A percentile compares a stretch with the other conserved stretches of the same genome.
These are phyloP conservation scores for Dasypogon diadema DNA, from an alignment of 2,888 invertebrate species.

Conservation along the genomic window DNA sequence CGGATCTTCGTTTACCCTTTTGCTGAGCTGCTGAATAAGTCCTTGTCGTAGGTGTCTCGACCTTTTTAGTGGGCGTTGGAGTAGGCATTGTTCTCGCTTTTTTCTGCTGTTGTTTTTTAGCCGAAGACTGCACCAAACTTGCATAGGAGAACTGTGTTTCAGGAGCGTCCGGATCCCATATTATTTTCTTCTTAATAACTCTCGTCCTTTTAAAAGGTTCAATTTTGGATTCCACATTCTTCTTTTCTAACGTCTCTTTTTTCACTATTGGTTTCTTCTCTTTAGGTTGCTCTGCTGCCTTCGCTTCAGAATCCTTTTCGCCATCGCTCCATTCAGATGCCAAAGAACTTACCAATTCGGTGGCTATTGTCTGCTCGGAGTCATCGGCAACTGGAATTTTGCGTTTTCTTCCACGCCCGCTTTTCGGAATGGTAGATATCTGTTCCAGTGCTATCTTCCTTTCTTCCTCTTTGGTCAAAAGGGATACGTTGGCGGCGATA, in stretches of 20 bases:
- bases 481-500: conserved; percentile 28
- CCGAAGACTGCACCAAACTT: conserved; percentile 65
- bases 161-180: conserved; percentile 76
- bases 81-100: conserved; percentile 49
- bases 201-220: conserved; percentile 61
- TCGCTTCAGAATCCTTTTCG: conserved; percentile 58
- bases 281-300: neutral
- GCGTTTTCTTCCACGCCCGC: conserved; percentile 34
- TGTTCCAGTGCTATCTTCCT: conserved; percentile 66
- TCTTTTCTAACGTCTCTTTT: conserved; percentile 17
- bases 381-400: conserved; percentile 59
- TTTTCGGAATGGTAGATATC: conserved; percentile 14
- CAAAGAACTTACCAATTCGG: conserved; percentile 63
- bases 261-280: neutral
- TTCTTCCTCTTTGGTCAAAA: conserved; percentile 62
- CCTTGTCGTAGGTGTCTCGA: conserved; percentile 48
- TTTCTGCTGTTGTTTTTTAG: conserved; percentile 52
- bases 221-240: neutral
- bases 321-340: conserved; percentile 68
- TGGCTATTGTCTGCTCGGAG: conserved; percentile 51
- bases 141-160: conserved; percentile 67
- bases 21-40: neutral
- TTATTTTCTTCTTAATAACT: conserved; percentile 79
- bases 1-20: conserved; percentile 3
- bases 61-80: conserved; percentile 38